Conservation (phyloP, 1,140 invertebrate species). For the Magallana gigas region DNA sequence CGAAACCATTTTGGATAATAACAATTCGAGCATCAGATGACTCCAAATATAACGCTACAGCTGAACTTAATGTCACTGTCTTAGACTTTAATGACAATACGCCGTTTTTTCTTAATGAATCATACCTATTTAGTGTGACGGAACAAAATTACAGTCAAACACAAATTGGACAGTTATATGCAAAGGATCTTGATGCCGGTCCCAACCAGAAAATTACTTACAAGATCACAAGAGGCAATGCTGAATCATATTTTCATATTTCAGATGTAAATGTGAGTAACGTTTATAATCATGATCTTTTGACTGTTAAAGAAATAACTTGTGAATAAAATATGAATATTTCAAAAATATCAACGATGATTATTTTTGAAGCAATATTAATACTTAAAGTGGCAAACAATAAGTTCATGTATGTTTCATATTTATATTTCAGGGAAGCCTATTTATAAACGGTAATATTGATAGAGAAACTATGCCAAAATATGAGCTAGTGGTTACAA, state of each 20-base stretch:
- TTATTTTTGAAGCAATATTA: too few relatives aligned
- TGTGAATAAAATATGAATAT: too few relatives aligned
- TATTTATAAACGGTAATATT: neutral
- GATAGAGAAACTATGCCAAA: neutral
- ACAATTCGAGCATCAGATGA: neutral
- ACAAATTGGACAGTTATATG: neutral
- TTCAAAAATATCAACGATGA: too few relatives aligned
- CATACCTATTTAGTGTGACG: neutral
- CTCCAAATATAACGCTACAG: neutral
- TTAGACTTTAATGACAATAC: conserved; percentile 32
- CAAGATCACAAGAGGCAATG: neutral
- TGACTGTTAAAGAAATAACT: too few relatives aligned
- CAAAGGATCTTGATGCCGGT: neutral
- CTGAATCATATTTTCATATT: too few relatives aligned
- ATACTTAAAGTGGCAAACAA: too few relatives aligned
- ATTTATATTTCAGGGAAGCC: neutral
- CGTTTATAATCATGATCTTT: too few relatives aligned
- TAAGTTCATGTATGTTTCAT: too few relatives aligned
- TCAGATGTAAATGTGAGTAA: too few relatives aligned
- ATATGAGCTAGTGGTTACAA: neutral
- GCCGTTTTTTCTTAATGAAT: neutral
- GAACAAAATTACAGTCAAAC: neutral
- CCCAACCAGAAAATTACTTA: neutral
- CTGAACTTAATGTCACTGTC: neutral
- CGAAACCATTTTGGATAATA: neutral